Conservation (phyloP, 2,888 invertebrate species). For the Drosophila neutralis region DNA sequence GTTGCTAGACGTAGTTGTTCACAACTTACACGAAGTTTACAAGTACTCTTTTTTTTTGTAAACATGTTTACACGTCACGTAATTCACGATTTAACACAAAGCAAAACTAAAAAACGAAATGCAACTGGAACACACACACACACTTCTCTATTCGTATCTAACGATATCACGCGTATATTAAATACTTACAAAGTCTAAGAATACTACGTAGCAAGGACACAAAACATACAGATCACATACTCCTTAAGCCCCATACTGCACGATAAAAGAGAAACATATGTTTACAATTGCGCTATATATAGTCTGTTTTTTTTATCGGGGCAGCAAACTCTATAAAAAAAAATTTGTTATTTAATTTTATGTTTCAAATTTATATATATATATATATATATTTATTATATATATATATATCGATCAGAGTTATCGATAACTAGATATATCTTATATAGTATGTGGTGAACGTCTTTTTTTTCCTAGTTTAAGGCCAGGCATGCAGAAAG, state of each 20-base stretch:
- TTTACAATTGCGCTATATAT: constrained; percentile 43
- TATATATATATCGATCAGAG: constrained; percentile 32
- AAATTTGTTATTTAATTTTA: constrained; percentile 78
- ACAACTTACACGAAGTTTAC: constrained; percentile 13
- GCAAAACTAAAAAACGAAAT: neutral
- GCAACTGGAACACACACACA: constrained; percentile 17
- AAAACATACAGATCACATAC: constrained; percentile 19
- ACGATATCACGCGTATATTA: constrained; percentile 51
- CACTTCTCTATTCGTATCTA: constrained; percentile 37
- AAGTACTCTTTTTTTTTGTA: constrained; percentile 6
- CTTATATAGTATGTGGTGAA: constrained; percentile 37
- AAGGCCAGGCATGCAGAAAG: constrained; percentile 61
- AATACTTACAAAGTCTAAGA: constrained; percentile 60
- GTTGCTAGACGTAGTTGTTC: constrained; percentile 47
- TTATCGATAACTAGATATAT: constrained; percentile 41
- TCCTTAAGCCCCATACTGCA: constrained; percentile 26
- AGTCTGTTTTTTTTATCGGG: constrained; percentile 37
- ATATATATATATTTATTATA: constrained; percentile 22
- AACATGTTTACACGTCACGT: constrained; percentile 18
- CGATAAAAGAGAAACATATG: constrained; percentile 20
- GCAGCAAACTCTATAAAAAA: constrained; percentile 56
- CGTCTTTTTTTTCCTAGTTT: constrained; percentile 63
- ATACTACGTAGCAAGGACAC: constrained; percentile 57
- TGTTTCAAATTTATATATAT: constrained; percentile 58
- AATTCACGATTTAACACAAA: constrained; percentile 26